Evolutionary conservation across 23 tunicate species (phyloP).

Genomic region (Phallusia fumigata): DNA sequence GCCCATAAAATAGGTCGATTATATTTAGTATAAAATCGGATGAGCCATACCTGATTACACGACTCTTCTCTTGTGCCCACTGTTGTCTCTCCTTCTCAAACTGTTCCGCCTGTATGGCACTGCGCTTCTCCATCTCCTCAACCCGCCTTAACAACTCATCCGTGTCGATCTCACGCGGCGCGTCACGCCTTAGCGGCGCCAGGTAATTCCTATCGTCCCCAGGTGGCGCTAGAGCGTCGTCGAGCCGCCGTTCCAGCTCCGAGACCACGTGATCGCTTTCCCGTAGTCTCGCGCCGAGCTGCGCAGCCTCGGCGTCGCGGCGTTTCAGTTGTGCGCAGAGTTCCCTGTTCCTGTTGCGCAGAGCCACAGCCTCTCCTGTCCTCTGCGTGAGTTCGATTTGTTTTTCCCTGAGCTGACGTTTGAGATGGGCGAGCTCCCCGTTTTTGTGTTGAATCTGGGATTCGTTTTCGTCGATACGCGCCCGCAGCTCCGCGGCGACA

Average conservation of each 20-base stretch:
- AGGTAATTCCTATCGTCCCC: constrained; percentile 2
- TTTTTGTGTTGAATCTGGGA: constrained; percentile 39
- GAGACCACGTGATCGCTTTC: constrained; percentile 31
- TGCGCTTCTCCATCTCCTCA: constrained; percentile 22
- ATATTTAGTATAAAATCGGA: not conserved
- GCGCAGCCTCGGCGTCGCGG: constrained; percentile 28
- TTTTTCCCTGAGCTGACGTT: constrained; percentile 45
- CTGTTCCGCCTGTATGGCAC: constrained; percentile 15
- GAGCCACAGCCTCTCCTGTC: constrained; percentile 28
- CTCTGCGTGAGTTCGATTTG: constrained; percentile 29
- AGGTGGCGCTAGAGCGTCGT: constrained; percentile 11
- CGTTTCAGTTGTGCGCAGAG: constrained; percentile 19
- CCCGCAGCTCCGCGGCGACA: constrained; percentile 25
- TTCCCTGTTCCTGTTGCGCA: constrained; percentile 35
- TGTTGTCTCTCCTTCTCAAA: constrained; percentile 34
- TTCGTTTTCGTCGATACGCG: constrained; percentile 51
- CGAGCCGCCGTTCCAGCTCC: constrained; percentile 45
- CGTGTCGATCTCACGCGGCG: constrained; percentile 10
- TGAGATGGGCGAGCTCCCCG: constrained; percentile 44
- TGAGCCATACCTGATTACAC: constrained; percentile 24
- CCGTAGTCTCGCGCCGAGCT: constrained; percentile 20
- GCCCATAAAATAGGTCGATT: too few species aligned
- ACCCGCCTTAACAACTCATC: constrained; percentile 30
- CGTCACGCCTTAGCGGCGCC: not conserved
- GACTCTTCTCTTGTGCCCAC: constrained; percentile 28